Percentiles rank a stretch among this genome's conserved stretches.
phyloP scores from a whole-genome alignment of 2,888 invertebrate species.

The Chalcis sispes region DNA sequence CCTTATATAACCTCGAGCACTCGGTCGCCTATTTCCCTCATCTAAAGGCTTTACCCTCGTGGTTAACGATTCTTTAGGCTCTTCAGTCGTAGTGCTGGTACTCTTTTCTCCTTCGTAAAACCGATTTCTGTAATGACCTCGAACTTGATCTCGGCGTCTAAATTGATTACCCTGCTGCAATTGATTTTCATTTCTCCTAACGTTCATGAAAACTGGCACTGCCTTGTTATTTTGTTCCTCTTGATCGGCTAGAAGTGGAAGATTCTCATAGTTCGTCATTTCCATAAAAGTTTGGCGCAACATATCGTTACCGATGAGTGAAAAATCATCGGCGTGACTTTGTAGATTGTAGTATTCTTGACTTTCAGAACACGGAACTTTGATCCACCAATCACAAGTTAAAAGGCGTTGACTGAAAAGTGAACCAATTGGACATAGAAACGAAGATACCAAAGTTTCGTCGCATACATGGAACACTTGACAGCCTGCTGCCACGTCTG shows the following conservation, averaged over 20 bases:
- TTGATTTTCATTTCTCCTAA: conserved; percentile 22
- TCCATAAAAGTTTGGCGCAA: conserved; percentile 77
- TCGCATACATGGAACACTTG: conserved; percentile 83
- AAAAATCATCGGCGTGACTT: conserved; percentile 1
- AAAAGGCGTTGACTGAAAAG: conserved; percentile 82
- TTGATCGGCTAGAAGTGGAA: conserved; percentile 60
- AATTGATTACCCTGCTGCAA: neutral
- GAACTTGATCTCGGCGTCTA: neutral
- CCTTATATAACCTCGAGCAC: conserved; percentile 21
- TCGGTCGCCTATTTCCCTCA: neutral
- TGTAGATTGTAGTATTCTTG: conserved; percentile 71
- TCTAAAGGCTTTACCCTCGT: conserved; percentile 16
- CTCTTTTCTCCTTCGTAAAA: neutral
- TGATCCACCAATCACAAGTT: conserved; percentile 85
- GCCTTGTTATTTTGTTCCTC: conserved; percentile 50
- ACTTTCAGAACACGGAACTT: conserved; percentile 79
- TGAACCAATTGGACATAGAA: conserved; percentile 83
- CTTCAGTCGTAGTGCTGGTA: neutral
- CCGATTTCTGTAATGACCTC: neutral
- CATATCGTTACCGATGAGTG: conserved; percentile 76
- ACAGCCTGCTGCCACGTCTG: conserved; percentile 81
- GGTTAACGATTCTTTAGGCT: neutral
- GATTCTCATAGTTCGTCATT: conserved; percentile 78
- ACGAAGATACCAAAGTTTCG: conserved; percentile 79
- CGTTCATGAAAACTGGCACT: neutral